phyloP scores from a whole-genome alignment of 1,140 invertebrate genomes.

The Papilio dardanus region DNA sequence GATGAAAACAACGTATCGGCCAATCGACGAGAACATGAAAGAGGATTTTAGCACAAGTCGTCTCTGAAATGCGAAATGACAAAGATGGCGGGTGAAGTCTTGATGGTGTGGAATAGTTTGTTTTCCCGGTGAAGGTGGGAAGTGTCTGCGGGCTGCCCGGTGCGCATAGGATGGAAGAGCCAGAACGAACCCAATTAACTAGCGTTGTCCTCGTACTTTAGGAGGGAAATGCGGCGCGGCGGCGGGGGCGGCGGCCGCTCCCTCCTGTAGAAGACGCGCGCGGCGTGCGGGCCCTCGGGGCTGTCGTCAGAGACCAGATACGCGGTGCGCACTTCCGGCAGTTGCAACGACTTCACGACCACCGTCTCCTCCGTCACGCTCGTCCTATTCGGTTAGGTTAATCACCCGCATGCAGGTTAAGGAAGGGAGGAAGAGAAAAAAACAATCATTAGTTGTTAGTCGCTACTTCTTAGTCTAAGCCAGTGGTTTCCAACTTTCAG shows the following conservation, averaged over 20 bases:
- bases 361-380: conserved; percentile 64
- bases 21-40: conserved; percentile 24
- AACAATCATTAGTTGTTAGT: conserved; percentile 50
- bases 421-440: conserved; percentile 43
- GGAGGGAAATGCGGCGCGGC: conserved; percentile 59
- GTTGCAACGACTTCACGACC: conserved; percentile 59
- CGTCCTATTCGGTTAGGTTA: conserved; percentile 52
- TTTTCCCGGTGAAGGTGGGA: not conserved
- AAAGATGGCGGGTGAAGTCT: conserved; percentile 14
- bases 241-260: conserved; percentile 63
- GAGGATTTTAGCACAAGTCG: conserved; percentile 31
- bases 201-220: conserved; percentile 63
- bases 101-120: conserved; percentile 12
- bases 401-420: conserved; percentile 66
- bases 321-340: conserved; percentile 65
- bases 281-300: conserved; percentile 42
- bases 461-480: conserved; percentile 22
- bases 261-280: conserved; percentile 53
- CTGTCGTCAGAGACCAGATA: conserved; percentile 48
- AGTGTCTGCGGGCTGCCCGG: conserved; percentile 40
- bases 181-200: conserved; percentile 57
- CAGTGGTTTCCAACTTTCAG: conserved; percentile 24
- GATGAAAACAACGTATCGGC: conserved; percentile 3
- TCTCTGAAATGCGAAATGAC: conserved; percentile 24
- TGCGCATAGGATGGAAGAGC: conserved; percentile 48